phyloP scores from a whole-genome alignment of 2,888 invertebrate species.

The Litoditis marina region DNA sequence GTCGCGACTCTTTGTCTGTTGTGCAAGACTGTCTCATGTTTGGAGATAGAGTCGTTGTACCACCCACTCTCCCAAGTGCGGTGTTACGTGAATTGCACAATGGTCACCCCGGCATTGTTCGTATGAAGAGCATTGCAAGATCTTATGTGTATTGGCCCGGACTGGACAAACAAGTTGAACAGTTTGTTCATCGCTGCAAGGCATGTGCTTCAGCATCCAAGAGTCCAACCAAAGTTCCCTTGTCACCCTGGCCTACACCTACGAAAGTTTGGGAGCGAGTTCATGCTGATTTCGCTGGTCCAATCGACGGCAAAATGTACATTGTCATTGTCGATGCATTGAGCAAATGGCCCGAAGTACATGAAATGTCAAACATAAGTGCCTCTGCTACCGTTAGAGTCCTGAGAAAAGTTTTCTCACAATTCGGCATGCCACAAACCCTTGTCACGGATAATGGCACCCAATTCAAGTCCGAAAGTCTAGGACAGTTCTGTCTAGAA shows the following conservation, averaged over 20 bases:
- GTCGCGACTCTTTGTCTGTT: no score
- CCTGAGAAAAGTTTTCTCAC: no score
- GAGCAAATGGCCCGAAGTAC: no score
- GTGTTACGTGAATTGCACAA: conserved; percentile 47
- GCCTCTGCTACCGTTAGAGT: no score
- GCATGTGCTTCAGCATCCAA: conserved; percentile 31
- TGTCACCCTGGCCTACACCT: conserved; percentile 55
- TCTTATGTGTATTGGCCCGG: conserved; percentile 55
- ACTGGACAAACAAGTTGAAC: conserved; percentile 38
- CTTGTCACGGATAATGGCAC: no score
- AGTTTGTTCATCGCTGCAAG: conserved; percentile 29
- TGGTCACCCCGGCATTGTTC: conserved; percentile 51
- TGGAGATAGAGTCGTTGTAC: conserved; percentile 46
- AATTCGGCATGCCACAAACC: no score
- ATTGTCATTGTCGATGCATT: conserved; percentile 63
- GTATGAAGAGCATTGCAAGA: conserved; percentile 54
- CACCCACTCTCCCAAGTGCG: conserved; percentile 27
- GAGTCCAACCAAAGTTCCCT: conserved; percentile 31
- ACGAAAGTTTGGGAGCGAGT: conserved; percentile 61
- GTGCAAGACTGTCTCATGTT: no score
- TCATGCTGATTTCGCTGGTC: conserved; percentile 65
- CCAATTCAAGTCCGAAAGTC: no score
- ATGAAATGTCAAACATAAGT: no score
- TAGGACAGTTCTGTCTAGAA: no score
- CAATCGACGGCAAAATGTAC: conserved; percentile 53